Evolutionary conservation across 2,113 vertebrate genomes (phyloP).

Genomic region (Fulmarus glacialis): DNA sequence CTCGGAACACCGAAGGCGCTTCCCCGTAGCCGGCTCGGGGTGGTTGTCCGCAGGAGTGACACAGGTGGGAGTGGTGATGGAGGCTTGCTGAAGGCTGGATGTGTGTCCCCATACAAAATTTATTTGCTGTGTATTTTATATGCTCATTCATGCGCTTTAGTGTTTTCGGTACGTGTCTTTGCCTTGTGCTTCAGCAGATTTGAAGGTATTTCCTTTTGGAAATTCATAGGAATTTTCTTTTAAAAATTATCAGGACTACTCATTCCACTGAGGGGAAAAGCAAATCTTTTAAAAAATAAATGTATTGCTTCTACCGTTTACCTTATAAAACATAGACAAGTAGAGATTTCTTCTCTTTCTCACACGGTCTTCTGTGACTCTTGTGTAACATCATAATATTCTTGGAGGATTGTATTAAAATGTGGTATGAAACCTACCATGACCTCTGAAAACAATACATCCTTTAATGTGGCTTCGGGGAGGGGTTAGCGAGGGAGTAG

Average conservation of each 20-base stretch:
- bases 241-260: not conserved
- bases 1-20: not conserved
- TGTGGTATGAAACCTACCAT: slow-evolving; percentile 86
- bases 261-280: not conserved
- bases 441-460: slow-evolving; percentile 90
- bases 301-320: not conserved
- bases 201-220: not conserved
- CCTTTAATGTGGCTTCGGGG: slow-evolving; percentile 86
- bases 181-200: not conserved
- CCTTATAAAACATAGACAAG: not conserved
- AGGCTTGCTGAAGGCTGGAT: not conserved
- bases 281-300: not conserved
- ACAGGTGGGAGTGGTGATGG: not conserved
- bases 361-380: not conserved
- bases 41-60: rapidly evolving
- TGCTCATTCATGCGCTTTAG: rapidly evolving
- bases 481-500: slow-evolving; percentile 72
- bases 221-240: not conserved
- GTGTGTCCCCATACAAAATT: rapidly evolving
- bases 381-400: slow-evolving; percentile 63
- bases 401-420: slow-evolving; percentile 80
- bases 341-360: not conserved
- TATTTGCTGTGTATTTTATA: not conserved
- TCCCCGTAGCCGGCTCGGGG: not conserved
- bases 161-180: not conserved